Conservation (phyloP, 2,113 vertebrate species). For the Chelonoidis abingdonii region DNA sequence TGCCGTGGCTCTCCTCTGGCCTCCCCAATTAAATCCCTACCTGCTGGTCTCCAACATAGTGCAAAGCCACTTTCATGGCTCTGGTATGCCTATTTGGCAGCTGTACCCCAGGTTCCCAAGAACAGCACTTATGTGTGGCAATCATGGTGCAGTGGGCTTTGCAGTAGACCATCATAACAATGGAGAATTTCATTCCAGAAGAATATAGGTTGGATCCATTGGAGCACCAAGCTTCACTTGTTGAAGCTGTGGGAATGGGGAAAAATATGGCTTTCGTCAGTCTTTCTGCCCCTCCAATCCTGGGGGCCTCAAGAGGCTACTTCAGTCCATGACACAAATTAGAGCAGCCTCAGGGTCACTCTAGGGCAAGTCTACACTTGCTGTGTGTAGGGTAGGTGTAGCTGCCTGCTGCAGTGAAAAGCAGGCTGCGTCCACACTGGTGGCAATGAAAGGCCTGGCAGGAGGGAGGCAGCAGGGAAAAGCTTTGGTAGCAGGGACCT, state of each 20-base stretch:
- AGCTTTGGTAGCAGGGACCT: no score
- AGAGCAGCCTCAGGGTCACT: neutral
- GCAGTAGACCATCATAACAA: neutral
- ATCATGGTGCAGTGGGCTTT: neutral
- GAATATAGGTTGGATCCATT: neutral
- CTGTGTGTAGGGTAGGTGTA: neutral
- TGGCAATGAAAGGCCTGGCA: neutral
- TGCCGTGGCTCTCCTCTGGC: rapidly evolving
- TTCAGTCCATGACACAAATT: neutral
- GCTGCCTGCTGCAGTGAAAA: neutral
- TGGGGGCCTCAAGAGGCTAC: neutral
- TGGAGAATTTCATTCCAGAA: neutral
- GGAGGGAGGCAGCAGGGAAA: no score
- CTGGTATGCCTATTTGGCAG: rapidly evolving
- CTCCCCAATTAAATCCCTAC: neutral
- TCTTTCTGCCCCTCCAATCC: neutral
- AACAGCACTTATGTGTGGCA: neutral
- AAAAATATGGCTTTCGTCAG: neutral
- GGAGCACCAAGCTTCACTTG: neutral
- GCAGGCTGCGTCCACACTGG: neutral
- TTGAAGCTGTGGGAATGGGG: neutral
- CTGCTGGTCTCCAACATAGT: neutral
- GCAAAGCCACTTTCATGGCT: neutral
- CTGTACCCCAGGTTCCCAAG: neutral
- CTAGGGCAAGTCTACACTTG: neutral